Conservation (phyloP, 2,888 invertebrate species). For the Pollenia griseotomentosa region DNA sequence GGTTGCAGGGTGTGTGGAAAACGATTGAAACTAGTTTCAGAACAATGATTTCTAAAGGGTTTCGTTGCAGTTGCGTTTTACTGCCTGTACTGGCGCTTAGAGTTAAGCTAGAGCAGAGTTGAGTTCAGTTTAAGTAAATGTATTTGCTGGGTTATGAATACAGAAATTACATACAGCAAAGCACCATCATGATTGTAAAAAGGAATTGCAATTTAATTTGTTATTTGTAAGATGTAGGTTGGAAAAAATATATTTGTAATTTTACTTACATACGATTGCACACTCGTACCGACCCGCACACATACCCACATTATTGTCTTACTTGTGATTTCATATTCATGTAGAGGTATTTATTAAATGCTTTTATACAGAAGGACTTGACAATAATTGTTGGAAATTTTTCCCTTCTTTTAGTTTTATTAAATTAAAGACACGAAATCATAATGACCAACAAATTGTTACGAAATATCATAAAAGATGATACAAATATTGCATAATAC, state of each 20-base stretch:
- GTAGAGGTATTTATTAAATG: slow-evolving; percentile 3
- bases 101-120: no score
- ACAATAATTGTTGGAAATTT: slow-evolving; percentile 13
- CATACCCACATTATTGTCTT: not conserved
- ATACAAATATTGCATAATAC: slow-evolving; percentile 10
- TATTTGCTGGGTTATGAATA: no score
- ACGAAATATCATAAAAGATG: slow-evolving; percentile 49
- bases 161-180: slow-evolving; percentile 19
- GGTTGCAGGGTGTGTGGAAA: no score
- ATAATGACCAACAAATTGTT: slow-evolving; percentile 44
- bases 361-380: slow-evolving; percentile 10
- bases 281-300: slow-evolving; percentile 8
- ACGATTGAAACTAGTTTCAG: no score
- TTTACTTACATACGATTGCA: slow-evolving; percentile 31
- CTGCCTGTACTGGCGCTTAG: no score
- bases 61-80: no score
- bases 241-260: slow-evolving; percentile 50
- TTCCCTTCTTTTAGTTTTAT: slow-evolving; percentile 14
- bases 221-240: slow-evolving; percentile 61
- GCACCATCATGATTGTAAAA: slow-evolving; percentile 56
- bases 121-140: no score
- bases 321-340: not conserved
- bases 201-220: slow-evolving; percentile 72
- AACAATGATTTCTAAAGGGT: no score
- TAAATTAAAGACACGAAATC: slow-evolving; percentile 44